These are phyloP conservation scores for Altica lythri DNA, from an alignment of 2,888 invertebrate genomes.

Conservation along the genomic window DNA sequence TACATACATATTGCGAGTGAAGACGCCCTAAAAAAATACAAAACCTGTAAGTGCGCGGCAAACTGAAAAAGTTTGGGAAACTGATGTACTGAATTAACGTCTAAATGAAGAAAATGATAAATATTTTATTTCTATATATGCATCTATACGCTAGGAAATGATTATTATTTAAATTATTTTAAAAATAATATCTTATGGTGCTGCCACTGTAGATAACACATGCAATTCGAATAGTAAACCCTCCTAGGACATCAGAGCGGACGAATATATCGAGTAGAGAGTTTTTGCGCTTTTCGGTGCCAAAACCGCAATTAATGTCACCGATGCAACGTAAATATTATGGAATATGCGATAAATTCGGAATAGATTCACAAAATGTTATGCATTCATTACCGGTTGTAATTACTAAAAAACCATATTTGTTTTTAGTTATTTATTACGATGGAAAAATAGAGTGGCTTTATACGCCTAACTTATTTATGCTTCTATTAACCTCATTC, in stretches of 20 bases:
- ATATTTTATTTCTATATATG: no score
- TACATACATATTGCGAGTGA: no score
- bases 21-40: no score
- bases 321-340: constrained; percentile 44
- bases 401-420: constrained; percentile 19
- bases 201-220: constrained; percentile 40
- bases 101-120: no score
- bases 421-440: constrained; percentile 17
- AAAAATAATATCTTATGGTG: no score
- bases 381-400: constrained; percentile 17
- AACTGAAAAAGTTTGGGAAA: no score
- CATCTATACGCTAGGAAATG: no score
- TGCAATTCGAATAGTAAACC: constrained; percentile 29
- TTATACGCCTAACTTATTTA: neutral
- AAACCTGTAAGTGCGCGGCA: no score
- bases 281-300: constrained; percentile 23
- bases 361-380: constrained; percentile 19
- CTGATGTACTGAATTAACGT: no score
- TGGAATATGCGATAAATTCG: constrained; percentile 44
- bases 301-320: constrained; percentile 43
- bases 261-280: constrained; percentile 5
- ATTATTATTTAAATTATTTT: no score
- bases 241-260: constrained; percentile 35
- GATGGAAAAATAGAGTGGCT: constrained; percentile 5
- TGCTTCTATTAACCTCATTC: neutral